Base-by-base conservation (phyloP, 1,140 invertebrate species). In the Papilio helenus region DNA sequence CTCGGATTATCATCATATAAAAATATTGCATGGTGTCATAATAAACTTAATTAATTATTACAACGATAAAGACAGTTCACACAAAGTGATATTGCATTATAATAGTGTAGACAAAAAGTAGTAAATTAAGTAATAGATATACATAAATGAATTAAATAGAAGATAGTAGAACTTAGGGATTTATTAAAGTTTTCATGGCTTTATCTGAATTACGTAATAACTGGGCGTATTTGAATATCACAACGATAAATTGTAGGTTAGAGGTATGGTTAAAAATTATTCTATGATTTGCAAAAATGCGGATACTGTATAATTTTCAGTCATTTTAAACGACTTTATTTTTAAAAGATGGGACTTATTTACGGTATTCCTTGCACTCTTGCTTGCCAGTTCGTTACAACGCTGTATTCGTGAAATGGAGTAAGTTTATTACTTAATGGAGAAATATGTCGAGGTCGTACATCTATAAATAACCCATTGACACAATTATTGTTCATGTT, bases 1-100 rank as follows among this genome's bases (percentile, higher is more conserved):
- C 92, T 94, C 93, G 92, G 89, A 89, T 83, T 91, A 80, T 92
- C 91, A 94, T 94, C 92, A 81, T 71, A 16, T 76, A 8, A 9
- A n/a, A 4, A 2, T n/a, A n/a, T 55, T n/a, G 49, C 49, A 18
- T n/a, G 4, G 49, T 51, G 8, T 39, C 3, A 18, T n/a, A 14
- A 1, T 46, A 51, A n/a, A n/a, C 0, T n/a, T n/a, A 55, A 55
- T 55, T 18, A 8, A 55, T n/a, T 55, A 55, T 55, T 55, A 55
- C 51, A 55, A 55, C 1, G 51, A 55, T 3, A 55, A 55, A n/a
- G 18, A n/a, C 18, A 55, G 51, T 55, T 55, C 3, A 49, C 46
- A 49, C 46, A 49, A 49, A 16, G 3, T 16, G 3, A 46, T 14
- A 46, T 46, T 46, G 10, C 44, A 12, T 14, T 18, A 51, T 51